Percentiles rank a stretch among this genome's conserved stretches.
Conservation (phyloP, 2,797 vertebrate species). For the Acanthornis magna region DNA sequence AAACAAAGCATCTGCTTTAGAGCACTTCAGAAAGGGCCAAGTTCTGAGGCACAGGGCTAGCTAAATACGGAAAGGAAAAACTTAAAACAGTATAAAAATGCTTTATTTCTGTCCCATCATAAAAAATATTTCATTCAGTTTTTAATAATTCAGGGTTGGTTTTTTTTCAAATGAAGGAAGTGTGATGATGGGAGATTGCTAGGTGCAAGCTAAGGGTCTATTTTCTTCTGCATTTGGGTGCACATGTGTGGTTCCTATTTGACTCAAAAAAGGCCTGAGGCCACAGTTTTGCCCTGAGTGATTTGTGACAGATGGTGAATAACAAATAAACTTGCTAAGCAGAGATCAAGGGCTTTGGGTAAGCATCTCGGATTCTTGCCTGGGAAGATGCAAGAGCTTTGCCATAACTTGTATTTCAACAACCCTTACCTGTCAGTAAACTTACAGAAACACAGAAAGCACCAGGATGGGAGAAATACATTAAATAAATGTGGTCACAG, state of each 20-base stretch:
- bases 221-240: neutral
- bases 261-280: neutral
- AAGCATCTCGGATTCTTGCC: neutral
- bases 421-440: neutral
- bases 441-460: neutral
- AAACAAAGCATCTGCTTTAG: slow-evolving; percentile 28
- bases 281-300: neutral
- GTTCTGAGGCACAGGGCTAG: neutral
- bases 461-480: neutral
- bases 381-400: neutral
- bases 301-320: slow-evolving; percentile 43
- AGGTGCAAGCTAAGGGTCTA: neutral
- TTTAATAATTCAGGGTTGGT: neutral
- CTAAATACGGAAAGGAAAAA: neutral
- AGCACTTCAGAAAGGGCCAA: neutral
- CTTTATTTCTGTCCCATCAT: neutral
- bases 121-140: neutral
- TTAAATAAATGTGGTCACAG: neutral
- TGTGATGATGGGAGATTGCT: neutral
- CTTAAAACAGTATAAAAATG: neutral
- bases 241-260: neutral
- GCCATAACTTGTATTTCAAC: neutral
- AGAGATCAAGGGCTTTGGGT: slow-evolving; percentile 19
- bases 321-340: neutral
- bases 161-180: neutral